These are phyloP conservation scores for Poicephalus gulielmi DNA, from an alignment of 2,113 vertebrate species.

Conservation along the genomic window DNA sequence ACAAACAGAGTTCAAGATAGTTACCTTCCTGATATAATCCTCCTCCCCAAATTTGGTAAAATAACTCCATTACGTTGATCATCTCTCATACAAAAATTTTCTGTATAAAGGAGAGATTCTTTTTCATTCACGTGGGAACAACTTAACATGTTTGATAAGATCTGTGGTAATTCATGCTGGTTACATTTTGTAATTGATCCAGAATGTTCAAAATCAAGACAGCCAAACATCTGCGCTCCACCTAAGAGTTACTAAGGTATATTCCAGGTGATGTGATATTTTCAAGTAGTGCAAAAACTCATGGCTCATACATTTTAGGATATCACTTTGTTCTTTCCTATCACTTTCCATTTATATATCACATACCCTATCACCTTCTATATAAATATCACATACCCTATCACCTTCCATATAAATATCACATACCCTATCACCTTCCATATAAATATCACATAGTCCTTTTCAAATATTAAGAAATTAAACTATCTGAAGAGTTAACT, in stretches of 20 bases:
- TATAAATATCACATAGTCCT: background rate
- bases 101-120: background rate
- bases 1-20: background rate
- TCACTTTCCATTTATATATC: background rate
- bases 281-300: background rate
- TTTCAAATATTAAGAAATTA: background rate
- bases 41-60: background rate
- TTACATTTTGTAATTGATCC: background rate
- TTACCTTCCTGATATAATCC: background rate
- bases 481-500: background rate
- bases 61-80: background rate
- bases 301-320: background rate
- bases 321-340: background rate
- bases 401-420: background rate
- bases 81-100: background rate
- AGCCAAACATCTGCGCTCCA: background rate
- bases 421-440: too few relatives aligned
- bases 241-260: background rate
- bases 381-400: background rate
- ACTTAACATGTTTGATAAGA: background rate
- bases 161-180: background rate
- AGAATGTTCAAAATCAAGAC: background rate
- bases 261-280: background rate
- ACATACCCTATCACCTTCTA: background rate
- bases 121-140: background rate